A percentile compares a stretch with the other conserved stretches of the same genome.
Conservation (phyloP, 2,888 invertebrate species). For the Phyllotreta striolata region DNA sequence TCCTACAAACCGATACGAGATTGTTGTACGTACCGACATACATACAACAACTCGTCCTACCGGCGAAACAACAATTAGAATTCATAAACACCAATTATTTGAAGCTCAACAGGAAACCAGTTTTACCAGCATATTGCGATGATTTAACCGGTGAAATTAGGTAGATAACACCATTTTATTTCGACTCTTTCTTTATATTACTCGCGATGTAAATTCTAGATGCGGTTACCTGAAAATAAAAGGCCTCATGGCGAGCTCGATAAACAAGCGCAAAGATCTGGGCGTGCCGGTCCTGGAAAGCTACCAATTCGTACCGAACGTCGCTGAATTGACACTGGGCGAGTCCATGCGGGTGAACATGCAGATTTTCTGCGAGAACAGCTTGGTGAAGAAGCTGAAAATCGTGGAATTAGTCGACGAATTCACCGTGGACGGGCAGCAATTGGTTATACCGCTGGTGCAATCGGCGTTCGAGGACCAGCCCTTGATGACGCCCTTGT, state of each 20-base stretch:
- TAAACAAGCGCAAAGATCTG: constrained; percentile 72
- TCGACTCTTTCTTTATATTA: constrained; percentile 1
- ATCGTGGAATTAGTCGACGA: constrained; percentile 49
- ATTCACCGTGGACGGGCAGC: constrained; percentile 53
- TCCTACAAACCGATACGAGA: constrained; percentile 72
- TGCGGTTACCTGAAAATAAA: constrained; percentile 81
- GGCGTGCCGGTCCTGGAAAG: constrained; percentile 81
- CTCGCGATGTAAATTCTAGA: constrained; percentile 51
- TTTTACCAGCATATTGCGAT: constrained; percentile 58
- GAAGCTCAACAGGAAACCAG: constrained; percentile 29
- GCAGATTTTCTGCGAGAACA: constrained; percentile 79
- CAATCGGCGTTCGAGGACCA: constrained; percentile 70
- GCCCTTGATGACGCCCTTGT: constrained; percentile 74
- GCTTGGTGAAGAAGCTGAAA: constrained; percentile 63
- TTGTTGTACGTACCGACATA: constrained; percentile 75
- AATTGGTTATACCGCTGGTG: constrained; percentile 65
- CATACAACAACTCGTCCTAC: constrained; percentile 63
- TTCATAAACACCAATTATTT: constrained; percentile 25
- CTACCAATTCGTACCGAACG: constrained; percentile 75
- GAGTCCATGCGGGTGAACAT: constrained; percentile 67
- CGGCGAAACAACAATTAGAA: constrained; percentile 57
- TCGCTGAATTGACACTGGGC: constrained; percentile 42
- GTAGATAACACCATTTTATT: constrained; percentile 33
- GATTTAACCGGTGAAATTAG: constrained; percentile 54
- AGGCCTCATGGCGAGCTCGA: constrained; percentile 79